phyloP scores from a whole-genome alignment of 1,140 invertebrate species.

The Sinonovacula constricta region DNA sequence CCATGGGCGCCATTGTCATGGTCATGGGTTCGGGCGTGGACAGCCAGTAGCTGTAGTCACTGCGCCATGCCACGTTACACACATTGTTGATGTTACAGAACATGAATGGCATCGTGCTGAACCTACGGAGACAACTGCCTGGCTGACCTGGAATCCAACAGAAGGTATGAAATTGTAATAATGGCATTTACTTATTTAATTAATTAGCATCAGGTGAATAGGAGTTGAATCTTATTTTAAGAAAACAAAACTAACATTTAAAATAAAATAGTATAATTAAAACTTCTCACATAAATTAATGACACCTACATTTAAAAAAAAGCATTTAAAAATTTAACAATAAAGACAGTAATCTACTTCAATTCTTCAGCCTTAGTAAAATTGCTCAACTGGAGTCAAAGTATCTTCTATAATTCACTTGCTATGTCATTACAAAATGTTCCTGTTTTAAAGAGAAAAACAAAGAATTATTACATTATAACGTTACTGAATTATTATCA shows the following conservation, averaged over 20 bases:
- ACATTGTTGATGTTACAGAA: constrained; percentile 79
- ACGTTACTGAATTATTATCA: too few relatives aligned
- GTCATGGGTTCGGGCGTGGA: constrained; percentile 77
- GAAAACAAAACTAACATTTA: too few relatives aligned
- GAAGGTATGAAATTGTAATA: neutral
- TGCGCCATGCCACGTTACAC: constrained; percentile 76
- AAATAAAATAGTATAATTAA: neutral
- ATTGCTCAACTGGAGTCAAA: too few relatives aligned
- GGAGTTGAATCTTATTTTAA: too few relatives aligned
- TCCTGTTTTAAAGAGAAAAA: too few relatives aligned
- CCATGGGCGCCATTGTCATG: constrained; percentile 74
- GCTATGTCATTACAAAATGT: too few relatives aligned
- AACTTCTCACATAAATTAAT: neutral
- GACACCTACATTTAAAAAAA: neutral
- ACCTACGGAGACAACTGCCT: constrained; percentile 76
- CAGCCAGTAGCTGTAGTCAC: constrained; percentile 79
- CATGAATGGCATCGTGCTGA: constrained; percentile 79
- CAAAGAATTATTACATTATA: too few relatives aligned
- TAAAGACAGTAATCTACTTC: too few relatives aligned
- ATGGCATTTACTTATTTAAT: neutral
- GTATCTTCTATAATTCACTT: too few relatives aligned
- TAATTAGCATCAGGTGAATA: neutral
- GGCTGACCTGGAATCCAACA: constrained; percentile 69
- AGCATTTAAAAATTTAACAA: neutral
- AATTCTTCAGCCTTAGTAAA: too few relatives aligned